Evolutionary conservation across 2,113 vertebrate genomes (phyloP).

Genomic region (Triplophysa rosa): DNA sequence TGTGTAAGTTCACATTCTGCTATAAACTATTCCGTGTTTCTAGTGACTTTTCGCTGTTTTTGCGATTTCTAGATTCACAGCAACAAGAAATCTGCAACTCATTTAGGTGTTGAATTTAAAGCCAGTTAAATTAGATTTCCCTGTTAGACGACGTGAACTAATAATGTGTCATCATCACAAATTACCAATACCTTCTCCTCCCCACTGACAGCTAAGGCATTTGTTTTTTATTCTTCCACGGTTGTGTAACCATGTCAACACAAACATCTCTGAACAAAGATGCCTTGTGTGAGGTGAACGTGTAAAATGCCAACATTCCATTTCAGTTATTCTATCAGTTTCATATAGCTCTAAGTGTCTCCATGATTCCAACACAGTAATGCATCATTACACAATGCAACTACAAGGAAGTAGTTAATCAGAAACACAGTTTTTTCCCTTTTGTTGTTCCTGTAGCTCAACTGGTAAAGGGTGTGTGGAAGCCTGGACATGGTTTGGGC

Average conservation of each 20-base stretch:
- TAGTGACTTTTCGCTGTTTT: neutral
- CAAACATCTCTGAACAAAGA: conserved; percentile 20
- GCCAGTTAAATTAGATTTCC: neutral
- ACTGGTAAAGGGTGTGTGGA: too few relatives aligned
- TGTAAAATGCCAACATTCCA: conserved; percentile 41
- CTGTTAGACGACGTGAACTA: neutral
- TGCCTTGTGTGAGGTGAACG: conserved; percentile 28
- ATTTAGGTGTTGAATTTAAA: neutral
- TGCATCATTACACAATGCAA: conserved; percentile 1
- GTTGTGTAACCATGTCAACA: conserved; percentile 31
- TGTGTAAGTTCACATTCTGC: too few relatives aligned
- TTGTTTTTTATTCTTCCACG: conserved; percentile 33
- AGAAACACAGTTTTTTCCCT: neutral
- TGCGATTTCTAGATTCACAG: neutral
- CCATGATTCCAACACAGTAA: neutral
- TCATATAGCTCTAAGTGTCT: neutral
- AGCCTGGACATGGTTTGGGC: too few relatives aligned
- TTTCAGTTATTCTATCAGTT: conserved; percentile 20
- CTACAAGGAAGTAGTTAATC: neutral
- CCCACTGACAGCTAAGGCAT: conserved; percentile 5
- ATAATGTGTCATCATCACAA: conserved; percentile 16
- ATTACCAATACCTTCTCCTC: neutral
- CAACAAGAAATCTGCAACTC: neutral
- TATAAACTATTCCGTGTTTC: neutral
- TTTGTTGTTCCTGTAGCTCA: too few relatives aligned